Percentiles rank a stretch among this genome's conserved stretches.
These are phyloP conservation scores for Hypanus sabinus DNA, from an alignment of 2,113 vertebrate species.

Conservation along the genomic window DNA sequence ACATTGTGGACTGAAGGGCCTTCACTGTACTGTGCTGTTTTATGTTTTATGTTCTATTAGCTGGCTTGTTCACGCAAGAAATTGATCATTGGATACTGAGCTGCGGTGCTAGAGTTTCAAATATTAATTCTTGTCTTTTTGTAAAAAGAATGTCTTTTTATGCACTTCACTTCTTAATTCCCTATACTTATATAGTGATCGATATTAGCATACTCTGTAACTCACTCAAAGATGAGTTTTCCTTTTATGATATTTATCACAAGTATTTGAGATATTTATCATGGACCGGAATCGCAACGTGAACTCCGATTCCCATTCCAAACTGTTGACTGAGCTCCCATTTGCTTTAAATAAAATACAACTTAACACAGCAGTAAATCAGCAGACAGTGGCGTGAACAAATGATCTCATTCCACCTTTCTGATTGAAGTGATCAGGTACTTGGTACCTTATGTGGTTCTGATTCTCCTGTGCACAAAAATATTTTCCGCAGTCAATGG, in stretches of 20 bases:
- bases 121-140: neutral
- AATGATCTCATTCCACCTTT: neutral
- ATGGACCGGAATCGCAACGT: too few species aligned
- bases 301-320: neutral
- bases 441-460: neutral
- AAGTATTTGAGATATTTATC: neutral
- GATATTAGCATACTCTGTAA: neutral
- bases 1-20: too few species aligned
- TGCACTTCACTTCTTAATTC: neutral
- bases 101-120: neutral
- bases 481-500: neutral
- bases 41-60: neutral
- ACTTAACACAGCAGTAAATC: neutral
- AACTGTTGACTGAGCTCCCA: neutral
- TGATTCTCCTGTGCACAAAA: neutral
- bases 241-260: neutral
- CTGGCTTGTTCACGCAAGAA: neutral
- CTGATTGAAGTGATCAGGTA: neutral
- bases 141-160: neutral
- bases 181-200: too few species aligned
- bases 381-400: too few species aligned
- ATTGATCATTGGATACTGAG: neutral
- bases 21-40: too few species aligned
- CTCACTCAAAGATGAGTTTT: neutral
- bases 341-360: neutral